Evolutionary conservation across 2,888 invertebrate species (phyloP).

Genomic region (Thecocarcelia acutangulata): DNA sequence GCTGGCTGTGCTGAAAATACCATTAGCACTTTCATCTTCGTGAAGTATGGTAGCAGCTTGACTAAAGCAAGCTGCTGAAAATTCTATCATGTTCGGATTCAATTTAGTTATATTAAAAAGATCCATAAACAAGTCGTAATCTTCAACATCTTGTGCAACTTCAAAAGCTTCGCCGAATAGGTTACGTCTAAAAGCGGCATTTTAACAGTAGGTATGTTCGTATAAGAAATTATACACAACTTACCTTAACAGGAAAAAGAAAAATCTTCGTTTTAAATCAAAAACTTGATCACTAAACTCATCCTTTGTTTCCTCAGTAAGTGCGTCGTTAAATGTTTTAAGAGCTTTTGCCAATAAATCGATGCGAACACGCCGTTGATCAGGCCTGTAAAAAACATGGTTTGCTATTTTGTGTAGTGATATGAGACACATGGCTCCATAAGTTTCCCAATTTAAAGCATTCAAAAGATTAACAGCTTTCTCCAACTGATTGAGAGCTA

Average conservation of each 20-base stretch:
- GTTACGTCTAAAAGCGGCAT: slow-evolving; percentile 55
- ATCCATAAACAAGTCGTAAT: slow-evolving; percentile 94
- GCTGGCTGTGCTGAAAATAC: slow-evolving; percentile 71
- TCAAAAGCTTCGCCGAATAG: slow-evolving; percentile 89
- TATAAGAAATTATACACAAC: background rate
- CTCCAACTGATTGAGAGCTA: slow-evolving; percentile 85
- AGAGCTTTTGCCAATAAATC: slow-evolving; percentile 89
- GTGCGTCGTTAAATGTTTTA: slow-evolving; percentile 88
- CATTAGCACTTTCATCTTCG: slow-evolving; percentile 74
- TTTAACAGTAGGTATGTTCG: no score
- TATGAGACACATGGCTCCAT: slow-evolving; percentile 88
- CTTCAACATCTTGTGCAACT: slow-evolving; percentile 91
- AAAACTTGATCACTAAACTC: slow-evolving; percentile 90
- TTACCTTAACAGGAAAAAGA: slow-evolving; percentile 91
- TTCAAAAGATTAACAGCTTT: slow-evolving; percentile 86
- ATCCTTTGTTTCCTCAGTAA: slow-evolving; percentile 86
- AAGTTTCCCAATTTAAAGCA: slow-evolving; percentile 89
- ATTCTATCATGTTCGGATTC: slow-evolving; percentile 83
- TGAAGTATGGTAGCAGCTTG: slow-evolving; percentile 84
- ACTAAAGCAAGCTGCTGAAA: slow-evolving; percentile 87
- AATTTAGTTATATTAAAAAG: slow-evolving; percentile 88
- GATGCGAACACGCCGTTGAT: slow-evolving; percentile 75
- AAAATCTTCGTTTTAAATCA: slow-evolving; percentile 92
- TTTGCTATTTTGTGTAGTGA: slow-evolving; percentile 88
- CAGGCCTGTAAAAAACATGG: slow-evolving; percentile 82